phyloP scores from a whole-genome alignment of 1,140 invertebrate genomes.

The Teleogryllus occipitalis region DNA sequence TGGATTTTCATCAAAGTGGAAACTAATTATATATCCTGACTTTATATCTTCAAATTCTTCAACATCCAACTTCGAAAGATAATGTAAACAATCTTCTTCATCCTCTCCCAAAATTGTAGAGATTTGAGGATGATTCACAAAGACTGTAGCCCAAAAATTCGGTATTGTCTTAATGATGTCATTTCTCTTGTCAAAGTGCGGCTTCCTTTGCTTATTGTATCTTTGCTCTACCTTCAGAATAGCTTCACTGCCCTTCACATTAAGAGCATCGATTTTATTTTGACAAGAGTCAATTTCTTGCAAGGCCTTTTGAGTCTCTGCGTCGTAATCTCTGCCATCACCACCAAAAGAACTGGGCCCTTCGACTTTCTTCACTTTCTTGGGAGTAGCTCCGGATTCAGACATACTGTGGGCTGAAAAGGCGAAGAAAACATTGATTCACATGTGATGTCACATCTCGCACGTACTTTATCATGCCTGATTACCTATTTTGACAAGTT shows the following conservation, averaged over 20 bases:
- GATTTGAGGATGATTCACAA: constrained; percentile 85
- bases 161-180: constrained; percentile 79
- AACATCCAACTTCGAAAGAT: constrained; percentile 72
- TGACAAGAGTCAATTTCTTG: constrained; percentile 74
- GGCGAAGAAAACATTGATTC: constrained; percentile 4
- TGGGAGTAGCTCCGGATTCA: constrained; percentile 27
- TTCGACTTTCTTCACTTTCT: constrained; percentile 34
- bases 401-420: no score
- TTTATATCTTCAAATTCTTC: constrained; percentile 88
- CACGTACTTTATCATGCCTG: constrained; percentile 7
- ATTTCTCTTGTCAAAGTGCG: constrained; percentile 75
- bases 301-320: constrained; percentile 57
- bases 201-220: constrained; percentile 80
- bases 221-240: constrained; percentile 87
- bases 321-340: constrained; percentile 45
- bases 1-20: constrained; percentile 72
- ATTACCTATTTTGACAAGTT: no score
- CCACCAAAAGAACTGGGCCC: constrained; percentile 20
- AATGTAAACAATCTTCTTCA: constrained; percentile 79
- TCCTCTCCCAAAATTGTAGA: constrained; percentile 74
- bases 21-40: constrained; percentile 75
- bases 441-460: not conserved
- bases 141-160: constrained; percentile 86
- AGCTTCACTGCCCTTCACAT: constrained; percentile 81
- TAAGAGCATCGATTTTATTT: constrained; percentile 70